Evolutionary conservation across 2,113 vertebrate genomes (phyloP), one percentile per base, ranked within the genome.

Genomic region (Bos indicus): DNA sequence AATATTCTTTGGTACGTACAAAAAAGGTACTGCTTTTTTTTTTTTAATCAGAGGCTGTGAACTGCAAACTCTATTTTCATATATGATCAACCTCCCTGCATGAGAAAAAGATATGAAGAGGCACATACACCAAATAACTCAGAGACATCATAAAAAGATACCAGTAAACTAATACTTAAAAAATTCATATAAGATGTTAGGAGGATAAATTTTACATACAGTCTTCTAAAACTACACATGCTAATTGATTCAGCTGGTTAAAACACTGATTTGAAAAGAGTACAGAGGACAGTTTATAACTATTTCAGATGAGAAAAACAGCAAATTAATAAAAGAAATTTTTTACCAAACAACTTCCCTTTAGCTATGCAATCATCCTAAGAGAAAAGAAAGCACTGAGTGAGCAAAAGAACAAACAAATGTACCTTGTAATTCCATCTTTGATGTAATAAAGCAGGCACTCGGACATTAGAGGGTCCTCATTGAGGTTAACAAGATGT

Each of bases 361-460:
- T 93, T 64, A 88, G 25, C 91, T 94, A 93, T 78, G 90, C 28
- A 88, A 74, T 94, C 56, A 88, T 21, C 6, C 5, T 40, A 88
- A 57, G 23, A 97, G 43, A 78, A 90, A 71, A 81, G 43, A 92
- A 93, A 92, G 43, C 7, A 60, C 36, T 57, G 90, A 92, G 19
- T 51, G 81, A 96, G 57, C 59, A 90, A 97, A 59, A 91, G 30
- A 30, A 96, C 48, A 93, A 94, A 67, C 57, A 83, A 4, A 51
- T 23, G 94, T 98, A 99, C 99, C 99, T 99, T 86, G 99, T 99
- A 94, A 99, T 99, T 36, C 99, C 99, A 64, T 99, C 99, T 99
- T 99, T 99, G 98, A 99, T 99, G 98, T 99, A 99, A 98, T 99
- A 99, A 77, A 99, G 99, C 94, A 99, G 99, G 98, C 99, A 99